These are phyloP conservation scores for Melitaea cinxia DNA, from an alignment of 1,140 invertebrate genomes.

Conservation along the genomic window DNA sequence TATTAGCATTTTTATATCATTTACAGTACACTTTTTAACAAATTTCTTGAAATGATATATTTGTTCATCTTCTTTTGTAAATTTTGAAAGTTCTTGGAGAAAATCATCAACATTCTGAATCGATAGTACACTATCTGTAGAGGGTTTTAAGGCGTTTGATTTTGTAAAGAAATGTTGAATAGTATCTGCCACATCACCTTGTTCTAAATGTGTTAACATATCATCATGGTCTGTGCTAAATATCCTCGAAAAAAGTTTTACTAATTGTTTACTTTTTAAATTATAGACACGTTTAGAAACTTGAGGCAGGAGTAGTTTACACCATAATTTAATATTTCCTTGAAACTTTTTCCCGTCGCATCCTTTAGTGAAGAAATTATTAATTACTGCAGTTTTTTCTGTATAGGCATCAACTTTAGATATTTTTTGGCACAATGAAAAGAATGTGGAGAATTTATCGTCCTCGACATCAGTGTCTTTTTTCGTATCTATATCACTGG, in stretches of 20 bases:
- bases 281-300: slow-evolving; percentile 94
- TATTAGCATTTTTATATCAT: slow-evolving; percentile 94
- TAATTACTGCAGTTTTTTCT: slow-evolving; percentile 90
- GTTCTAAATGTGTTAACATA: slow-evolving; percentile 93
- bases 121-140: slow-evolving; percentile 87
- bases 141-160: slow-evolving; percentile 83
- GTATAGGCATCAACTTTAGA: slow-evolving; percentile 90
- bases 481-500: slow-evolving; percentile 27
- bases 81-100: slow-evolving; percentile 86
- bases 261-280: slow-evolving; percentile 94
- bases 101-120: slow-evolving; percentile 91
- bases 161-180: slow-evolving; percentile 90
- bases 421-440: slow-evolving; percentile 89
- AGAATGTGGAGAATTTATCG: slow-evolving; percentile 90
- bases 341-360: slow-evolving; percentile 86
- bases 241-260: slow-evolving; percentile 93
- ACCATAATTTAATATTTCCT: slow-evolving; percentile 91
- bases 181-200: slow-evolving; percentile 95
- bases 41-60: slow-evolving; percentile 88
- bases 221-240: slow-evolving; percentile 88
- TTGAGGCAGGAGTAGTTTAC: slow-evolving; percentile 91
- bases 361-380: slow-evolving; percentile 86
- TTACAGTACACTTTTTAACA: slow-evolving; percentile 88
- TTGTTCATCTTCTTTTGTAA: slow-evolving; percentile 95
- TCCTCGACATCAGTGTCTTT: slow-evolving; percentile 79